Evolutionary conservation across 2,797 vertebrate genomes (phyloP).

Genomic region (Propithecus perrieri): DNA sequence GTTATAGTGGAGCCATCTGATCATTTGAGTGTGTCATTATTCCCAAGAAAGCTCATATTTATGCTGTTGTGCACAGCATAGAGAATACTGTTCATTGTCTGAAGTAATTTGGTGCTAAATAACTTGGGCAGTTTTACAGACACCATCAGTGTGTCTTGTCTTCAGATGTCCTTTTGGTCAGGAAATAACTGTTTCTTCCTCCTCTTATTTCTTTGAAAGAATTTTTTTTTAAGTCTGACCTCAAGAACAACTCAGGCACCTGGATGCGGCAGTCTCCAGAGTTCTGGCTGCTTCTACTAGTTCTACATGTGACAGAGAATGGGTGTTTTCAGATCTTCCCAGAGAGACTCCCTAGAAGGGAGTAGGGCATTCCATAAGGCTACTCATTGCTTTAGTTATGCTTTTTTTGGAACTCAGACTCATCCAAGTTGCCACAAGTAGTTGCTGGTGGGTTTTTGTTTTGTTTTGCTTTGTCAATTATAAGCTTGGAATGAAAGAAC

Average conservation of each 20-base stretch:
- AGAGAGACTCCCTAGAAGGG: background rate
- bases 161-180: background rate
- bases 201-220: background rate
- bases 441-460: background rate
- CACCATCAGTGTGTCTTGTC: background rate
- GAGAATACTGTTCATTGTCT: background rate
- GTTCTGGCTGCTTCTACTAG: background rate
- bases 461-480: background rate
- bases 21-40: background rate
- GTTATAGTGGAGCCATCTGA: background rate
- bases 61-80: background rate
- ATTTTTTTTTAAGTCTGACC: background rate
- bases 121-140: background rate
- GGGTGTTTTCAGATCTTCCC: background rate
- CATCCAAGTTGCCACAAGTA: background rate
- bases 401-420: background rate
- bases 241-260: background rate
- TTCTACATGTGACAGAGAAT: background rate
- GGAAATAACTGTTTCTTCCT: background rate
- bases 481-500: background rate
- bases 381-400: background rate
- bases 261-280: background rate
- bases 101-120: background rate
- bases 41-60: background rate
- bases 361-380: background rate